Evolutionary conservation across 1,140 invertebrate species (phyloP).

Genomic region (Nasonia longicornis): DNA sequence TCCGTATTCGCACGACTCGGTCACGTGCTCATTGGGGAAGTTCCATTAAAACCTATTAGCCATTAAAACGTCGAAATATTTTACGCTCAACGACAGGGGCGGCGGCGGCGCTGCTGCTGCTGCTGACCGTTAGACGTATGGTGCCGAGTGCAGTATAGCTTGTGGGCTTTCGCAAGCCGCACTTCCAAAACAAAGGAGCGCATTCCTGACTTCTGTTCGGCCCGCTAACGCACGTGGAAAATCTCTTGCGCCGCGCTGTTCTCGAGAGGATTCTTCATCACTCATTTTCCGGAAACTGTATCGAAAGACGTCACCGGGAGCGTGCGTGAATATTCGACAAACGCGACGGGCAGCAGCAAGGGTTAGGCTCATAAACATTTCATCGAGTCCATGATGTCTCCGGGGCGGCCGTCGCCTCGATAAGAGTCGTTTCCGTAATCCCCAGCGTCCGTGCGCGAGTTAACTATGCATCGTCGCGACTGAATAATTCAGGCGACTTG

Average conservation of each 20-base stretch:
- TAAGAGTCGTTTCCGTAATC: slow-evolving; percentile 35
- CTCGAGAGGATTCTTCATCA: background rate
- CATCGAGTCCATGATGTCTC: background rate
- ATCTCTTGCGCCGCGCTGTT: background rate
- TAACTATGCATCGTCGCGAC: slow-evolving; percentile 32
- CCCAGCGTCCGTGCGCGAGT: slow-evolving; percentile 27
- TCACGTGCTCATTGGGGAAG: slow-evolving; percentile 46
- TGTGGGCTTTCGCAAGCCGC: slow-evolving; percentile 41
- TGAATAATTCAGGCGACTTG: slow-evolving; percentile 39
- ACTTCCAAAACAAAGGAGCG: slow-evolving; percentile 51
- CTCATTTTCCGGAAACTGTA: too few relatives aligned
- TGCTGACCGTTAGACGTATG: slow-evolving; percentile 48
- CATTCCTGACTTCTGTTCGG: slow-evolving; percentile 4
- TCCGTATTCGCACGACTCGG: slow-evolving; percentile 38
- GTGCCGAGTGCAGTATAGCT: slow-evolving; percentile 20
- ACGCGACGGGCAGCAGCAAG: background rate
- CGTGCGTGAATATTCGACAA: background rate
- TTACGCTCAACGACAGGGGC: slow-evolving; percentile 56
- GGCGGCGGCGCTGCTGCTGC: slow-evolving; percentile 42
- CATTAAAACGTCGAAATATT: slow-evolving; percentile 62
- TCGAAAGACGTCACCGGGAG: too few relatives aligned
- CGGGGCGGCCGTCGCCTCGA: background rate
- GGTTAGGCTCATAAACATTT: slow-evolving; percentile 21
- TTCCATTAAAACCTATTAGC: slow-evolving; percentile 62
- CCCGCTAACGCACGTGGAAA: background rate